Conservation (phyloP, 2,113 vertebrate species). For the Megaceryle torquata region DNA sequence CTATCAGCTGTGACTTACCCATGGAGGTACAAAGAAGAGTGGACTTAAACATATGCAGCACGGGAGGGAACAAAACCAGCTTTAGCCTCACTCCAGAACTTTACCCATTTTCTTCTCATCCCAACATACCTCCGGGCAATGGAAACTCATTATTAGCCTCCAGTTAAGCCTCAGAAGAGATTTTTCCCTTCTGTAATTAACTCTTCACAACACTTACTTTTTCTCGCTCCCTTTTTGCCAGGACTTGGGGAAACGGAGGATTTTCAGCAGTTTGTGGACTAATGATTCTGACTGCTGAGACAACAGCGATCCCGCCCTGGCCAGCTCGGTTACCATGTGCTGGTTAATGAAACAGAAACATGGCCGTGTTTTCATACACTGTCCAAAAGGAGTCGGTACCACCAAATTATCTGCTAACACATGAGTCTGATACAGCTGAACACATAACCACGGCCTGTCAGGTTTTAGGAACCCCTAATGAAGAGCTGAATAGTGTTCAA, state of each 20-base stretch:
- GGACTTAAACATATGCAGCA: not conserved
- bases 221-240: not conserved
- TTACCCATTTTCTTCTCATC: not conserved
- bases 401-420: not conserved
- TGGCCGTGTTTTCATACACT: not conserved
- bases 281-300: not conserved
- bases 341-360: not conserved
- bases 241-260: not conserved
- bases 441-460: not conserved
- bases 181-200: not conserved
- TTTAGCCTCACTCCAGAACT: not conserved
- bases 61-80: not conserved
- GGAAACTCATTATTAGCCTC: not conserved
- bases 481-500: not conserved
- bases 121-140: not conserved
- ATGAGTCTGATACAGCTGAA: not conserved
- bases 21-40: not conserved
- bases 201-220: not conserved
- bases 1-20: not conserved
- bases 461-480: not conserved
- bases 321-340: not conserved
- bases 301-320: not conserved
- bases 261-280: not conserved
- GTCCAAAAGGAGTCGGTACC: not conserved
- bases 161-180: not conserved